Evolutionary conservation across 2,797 vertebrate genomes (phyloP).

Genomic region (Pristis pectinata): DNA sequence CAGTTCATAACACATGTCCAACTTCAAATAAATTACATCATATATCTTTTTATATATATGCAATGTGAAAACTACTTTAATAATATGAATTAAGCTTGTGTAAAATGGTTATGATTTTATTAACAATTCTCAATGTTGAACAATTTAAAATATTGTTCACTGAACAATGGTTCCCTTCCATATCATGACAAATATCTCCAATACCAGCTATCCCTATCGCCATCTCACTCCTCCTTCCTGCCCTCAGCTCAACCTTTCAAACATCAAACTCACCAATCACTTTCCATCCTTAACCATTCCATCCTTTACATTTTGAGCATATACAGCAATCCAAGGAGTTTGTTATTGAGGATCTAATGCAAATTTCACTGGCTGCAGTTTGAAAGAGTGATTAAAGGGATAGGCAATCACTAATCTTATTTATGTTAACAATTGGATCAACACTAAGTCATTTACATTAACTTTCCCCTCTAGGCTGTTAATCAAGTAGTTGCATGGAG

Average conservation of each 20-base stretch:
- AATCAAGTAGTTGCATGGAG: neutral
- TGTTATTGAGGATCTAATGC: neutral
- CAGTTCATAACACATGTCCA: too few relatives aligned
- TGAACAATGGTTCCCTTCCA: neutral
- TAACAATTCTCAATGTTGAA: neutral
- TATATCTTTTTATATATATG: neutral
- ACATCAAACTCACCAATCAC: neutral
- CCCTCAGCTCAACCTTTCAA: neutral
- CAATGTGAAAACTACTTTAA: neutral
- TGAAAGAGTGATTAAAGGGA: neutral
- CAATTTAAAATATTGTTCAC: neutral
- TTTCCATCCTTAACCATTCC: neutral
- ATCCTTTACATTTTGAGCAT: neutral
- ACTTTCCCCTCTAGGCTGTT: constrained; percentile 3
- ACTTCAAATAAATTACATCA: neutral
- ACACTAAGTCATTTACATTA: neutral
- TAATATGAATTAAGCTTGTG: neutral
- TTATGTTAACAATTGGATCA: constrained; percentile 19
- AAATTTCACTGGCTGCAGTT: neutral
- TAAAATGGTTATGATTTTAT: neutral
- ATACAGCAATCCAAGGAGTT: neutral
- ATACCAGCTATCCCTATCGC: neutral
- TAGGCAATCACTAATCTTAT: neutral
- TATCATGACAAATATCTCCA: neutral
- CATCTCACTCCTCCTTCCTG: neutral